Evolutionary conservation across 2,888 invertebrate species (phyloP), one percentile per base, ranked within the genome.

Genomic region (Cheilosia scutellata): DNA sequence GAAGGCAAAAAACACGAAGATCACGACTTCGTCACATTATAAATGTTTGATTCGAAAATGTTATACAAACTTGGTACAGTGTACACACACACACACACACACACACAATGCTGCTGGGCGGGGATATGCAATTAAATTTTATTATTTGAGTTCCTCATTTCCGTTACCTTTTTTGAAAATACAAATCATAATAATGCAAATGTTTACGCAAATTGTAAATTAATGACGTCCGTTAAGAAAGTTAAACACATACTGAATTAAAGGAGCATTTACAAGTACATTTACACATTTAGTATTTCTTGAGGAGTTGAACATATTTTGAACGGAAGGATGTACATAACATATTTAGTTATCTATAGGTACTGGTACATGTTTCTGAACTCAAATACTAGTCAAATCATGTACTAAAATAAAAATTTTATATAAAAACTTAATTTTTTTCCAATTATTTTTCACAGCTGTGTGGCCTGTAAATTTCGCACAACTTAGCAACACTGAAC

Each of bases 1-100:
- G 49, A 29, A 62, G 63, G 74, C 55, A 33, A 51, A 33, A 60
- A 33, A 47, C n/a, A 31, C 29, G 4, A 42, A 27, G 40, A 25
- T 29, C 16, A 6, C 20, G 44, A 16, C 27, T 29, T 49, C 13
- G 31, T 57, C 25, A 33, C 11, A 51, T 40, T 37, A 29, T 51
- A 16, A 40, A 60, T 60, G 13, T 58, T 71, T 47, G 27, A 16
- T 71, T 71, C 6, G 31, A 70, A 66, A 7, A 13, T 42, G 13
- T 25, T 60, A 51, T 4, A 6, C 20, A 6, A 3, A 60, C 42
- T 7, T 33, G 33, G 20, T 16, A n/a, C 44, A 11, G 11, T 37
- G 1, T 3, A 16, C 5, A 7, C 44, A 20, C 4, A 13, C 2
- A 16, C 7, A 6, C 16, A 5, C 9, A 13, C 25, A 25, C 11